Conservation (phyloP, 2,888 invertebrate species). For the Thecocarcelia acutangulata region DNA sequence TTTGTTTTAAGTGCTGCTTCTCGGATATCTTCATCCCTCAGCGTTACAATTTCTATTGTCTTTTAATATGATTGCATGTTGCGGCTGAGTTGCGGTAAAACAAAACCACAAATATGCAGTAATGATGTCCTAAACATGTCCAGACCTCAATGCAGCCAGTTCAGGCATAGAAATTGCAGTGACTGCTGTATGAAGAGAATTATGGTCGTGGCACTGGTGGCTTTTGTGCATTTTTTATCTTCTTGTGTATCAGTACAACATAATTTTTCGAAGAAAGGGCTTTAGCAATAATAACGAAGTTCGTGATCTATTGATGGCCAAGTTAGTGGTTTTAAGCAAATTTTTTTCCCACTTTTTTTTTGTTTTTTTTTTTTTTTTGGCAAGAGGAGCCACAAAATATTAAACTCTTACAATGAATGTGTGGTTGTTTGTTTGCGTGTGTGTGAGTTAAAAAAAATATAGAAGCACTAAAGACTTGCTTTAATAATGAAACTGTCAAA, state of each 20-base stretch:
- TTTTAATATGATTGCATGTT: conserved; percentile 77
- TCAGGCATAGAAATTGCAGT: conserved; percentile 61
- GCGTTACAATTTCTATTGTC: conserved; percentile 70
- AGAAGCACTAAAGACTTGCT: conserved; percentile 2
- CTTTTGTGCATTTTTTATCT: conserved; percentile 28
- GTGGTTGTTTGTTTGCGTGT: too few relatives aligned
- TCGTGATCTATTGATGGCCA: conserved; percentile 62
- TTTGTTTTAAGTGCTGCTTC: conserved; percentile 23
- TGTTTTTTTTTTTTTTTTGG: neutral
- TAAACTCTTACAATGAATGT: conserved; percentile 25
- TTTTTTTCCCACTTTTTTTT: neutral
- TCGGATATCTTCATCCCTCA: neutral
- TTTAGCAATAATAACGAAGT: neutral
- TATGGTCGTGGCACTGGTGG: conserved; percentile 58
- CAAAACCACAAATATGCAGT: conserved; percentile 80
- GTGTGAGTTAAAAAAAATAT: too few relatives aligned
- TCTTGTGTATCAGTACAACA: conserved; percentile 20
- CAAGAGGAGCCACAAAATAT: conserved; percentile 44
- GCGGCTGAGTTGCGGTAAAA: conserved; percentile 76
- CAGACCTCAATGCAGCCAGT: conserved; percentile 39
- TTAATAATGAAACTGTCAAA: conserved; percentile 54
- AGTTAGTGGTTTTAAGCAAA: conserved; percentile 47
- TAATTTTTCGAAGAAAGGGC: conserved; percentile 3
- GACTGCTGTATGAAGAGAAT: conserved; percentile 36
- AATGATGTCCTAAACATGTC: conserved; percentile 74